Evolutionary conservation across 2,797 vertebrate species (phyloP).

Genomic region (Urocyon cinereoargenteus): DNA sequence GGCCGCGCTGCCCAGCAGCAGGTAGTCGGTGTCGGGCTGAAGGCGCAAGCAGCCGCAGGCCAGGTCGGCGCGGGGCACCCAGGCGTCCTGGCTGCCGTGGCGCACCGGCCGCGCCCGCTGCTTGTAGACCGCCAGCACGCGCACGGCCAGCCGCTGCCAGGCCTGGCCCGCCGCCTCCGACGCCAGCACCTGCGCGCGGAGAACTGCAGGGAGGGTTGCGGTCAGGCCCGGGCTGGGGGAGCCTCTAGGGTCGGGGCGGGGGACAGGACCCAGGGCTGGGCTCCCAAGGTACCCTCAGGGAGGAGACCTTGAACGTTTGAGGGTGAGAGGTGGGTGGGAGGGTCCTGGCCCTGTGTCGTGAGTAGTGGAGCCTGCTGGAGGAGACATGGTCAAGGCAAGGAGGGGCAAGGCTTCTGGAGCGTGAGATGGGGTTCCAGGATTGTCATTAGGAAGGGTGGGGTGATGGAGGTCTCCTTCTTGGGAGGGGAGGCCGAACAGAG

Average conservation of each 20-base stretch:
- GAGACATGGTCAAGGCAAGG: not conserved
- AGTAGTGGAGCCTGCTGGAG: not conserved
- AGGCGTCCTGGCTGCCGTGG: conserved; percentile 90
- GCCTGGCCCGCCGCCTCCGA: conserved; percentile 90
- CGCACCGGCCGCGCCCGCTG: conserved; percentile 83
- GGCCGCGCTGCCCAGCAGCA: conserved; percentile 89
- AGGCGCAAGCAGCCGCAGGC: conserved; percentile 92
- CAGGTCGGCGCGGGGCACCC: conserved; percentile 93
- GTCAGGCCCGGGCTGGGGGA: not conserved
- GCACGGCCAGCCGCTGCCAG: conserved; percentile 93
- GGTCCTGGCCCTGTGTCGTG: not conserved
- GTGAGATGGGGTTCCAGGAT: too few species aligned
- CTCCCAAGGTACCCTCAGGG: fast-evolving
- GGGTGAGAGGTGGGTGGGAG: not conserved
- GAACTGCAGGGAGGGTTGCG: conserved; percentile 86
- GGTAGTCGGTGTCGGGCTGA: conserved; percentile 89
- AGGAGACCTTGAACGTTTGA: not conserved
- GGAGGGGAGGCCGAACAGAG: not conserved
- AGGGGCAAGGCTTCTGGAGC: not conserved
- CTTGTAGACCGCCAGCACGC: conserved; percentile 91
- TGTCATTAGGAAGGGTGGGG: not conserved
- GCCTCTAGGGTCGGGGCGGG: not conserved
- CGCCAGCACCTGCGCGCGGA: conserved; percentile 91
- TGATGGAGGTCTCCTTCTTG: not conserved
- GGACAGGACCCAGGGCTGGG: not conserved